Conservation (phyloP, 1,140 invertebrate genomes). For the Hetaerina americana region DNA sequence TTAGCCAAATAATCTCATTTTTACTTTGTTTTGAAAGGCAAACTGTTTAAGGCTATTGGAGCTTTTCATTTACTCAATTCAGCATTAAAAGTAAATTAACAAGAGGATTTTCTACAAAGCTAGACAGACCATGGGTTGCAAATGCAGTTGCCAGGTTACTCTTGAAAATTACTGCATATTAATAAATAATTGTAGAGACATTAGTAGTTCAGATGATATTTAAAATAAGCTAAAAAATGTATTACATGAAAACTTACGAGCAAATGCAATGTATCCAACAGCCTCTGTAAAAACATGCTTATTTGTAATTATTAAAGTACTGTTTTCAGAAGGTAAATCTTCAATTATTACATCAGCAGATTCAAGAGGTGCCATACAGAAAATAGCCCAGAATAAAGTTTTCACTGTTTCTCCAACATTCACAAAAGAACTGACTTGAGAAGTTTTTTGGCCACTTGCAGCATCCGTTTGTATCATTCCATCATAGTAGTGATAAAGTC, state of each 20-base stretch:
- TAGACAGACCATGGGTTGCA: too few relatives aligned
- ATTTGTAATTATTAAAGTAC: slow-evolving; percentile 33
- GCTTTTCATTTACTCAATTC: neutral
- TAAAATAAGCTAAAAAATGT: neutral
- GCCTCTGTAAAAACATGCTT: slow-evolving; percentile 43
- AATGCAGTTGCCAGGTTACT: too few relatives aligned
- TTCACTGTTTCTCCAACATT: slow-evolving; percentile 43
- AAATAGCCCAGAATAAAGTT: slow-evolving; percentile 62
- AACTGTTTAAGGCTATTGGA: too few relatives aligned
- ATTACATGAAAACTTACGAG: slow-evolving; percentile 29
- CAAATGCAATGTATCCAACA: slow-evolving; percentile 48
- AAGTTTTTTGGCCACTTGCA: slow-evolving; percentile 26
- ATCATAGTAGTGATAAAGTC: slow-evolving; percentile 42
- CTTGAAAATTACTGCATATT: too few relatives aligned
- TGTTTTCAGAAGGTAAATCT: slow-evolving; percentile 33
- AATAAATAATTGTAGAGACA: too few relatives aligned
- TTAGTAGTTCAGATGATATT: neutral
- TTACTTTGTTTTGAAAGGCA: too few relatives aligned
- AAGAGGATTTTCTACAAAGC: too few relatives aligned
- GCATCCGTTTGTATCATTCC: slow-evolving; percentile 42
- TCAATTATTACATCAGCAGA: slow-evolving; percentile 47
- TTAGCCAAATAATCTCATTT: too few relatives aligned
- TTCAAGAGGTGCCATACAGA: slow-evolving; percentile 52
- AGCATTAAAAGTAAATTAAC: neutral
- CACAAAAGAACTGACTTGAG: slow-evolving; percentile 38